Base-by-base conservation (phyloP, 2,888 invertebrate species). In the Flabesymbios commensalis region DNA sequence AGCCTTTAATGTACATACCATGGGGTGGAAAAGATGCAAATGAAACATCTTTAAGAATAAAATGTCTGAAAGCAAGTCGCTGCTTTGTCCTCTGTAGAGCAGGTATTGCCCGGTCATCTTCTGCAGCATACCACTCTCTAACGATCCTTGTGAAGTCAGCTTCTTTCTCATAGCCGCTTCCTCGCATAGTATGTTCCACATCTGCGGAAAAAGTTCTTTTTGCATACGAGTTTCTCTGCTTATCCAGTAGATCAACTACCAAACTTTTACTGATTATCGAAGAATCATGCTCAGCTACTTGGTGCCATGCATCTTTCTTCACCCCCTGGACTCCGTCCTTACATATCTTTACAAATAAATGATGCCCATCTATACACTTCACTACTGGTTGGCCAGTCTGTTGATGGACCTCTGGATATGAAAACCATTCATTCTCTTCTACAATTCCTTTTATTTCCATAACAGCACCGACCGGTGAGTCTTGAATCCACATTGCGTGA, bases 41-140 rank as follows among this genome's bases (percentile, higher is more conserved):
- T 24, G 54, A 26, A 3, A 48, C 41, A 47, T 41, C 28, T 28
- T 22, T n/a, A 29, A 65, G 19, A 10, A 65, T 39, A 28, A 52
- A 29, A 1, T 43, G 31, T 10, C 59, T 52, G 1, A 65, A 41
- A 1, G 49, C 10, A 14, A 54, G 31, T 4, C 61, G 28, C n/a
- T 41, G 19, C 3, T 14, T 31, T 2, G 58, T 22, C 29, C 65
- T 17, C 2, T 65, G 41, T 24, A 28, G 29, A 1, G 65, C 58
- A 2, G 52, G 28, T n/a, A 65, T 59, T 5, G 55, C 65, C 2
- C 56, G 55, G n/a, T 65, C 55, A 29, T 65, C 65, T 31, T 65
- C 65, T 39, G 65, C 61, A 22, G 28, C 5, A 53, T 61, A 64
- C 61, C 64, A 64, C 3, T 54, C 3, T 49, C 61, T 43, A 1